Evolutionary conservation across 1,140 invertebrate genomes (phyloP).

Genomic region (Euschistus heros): DNA sequence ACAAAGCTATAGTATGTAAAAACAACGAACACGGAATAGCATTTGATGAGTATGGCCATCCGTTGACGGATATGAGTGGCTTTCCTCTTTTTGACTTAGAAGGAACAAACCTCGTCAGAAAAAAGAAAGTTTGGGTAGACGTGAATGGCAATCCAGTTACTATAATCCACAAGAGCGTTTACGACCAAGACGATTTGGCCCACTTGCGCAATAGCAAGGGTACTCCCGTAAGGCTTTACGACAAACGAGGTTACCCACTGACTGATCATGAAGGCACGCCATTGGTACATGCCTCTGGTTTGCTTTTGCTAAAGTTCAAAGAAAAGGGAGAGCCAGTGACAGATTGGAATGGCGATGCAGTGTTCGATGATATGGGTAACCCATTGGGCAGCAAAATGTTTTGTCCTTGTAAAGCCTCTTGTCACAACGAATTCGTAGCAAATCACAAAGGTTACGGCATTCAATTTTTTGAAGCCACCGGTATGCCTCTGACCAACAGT

Average conservation of each 20-base stretch:
- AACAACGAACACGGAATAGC: not conserved
- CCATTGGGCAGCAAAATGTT: not conserved
- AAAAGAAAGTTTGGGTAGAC: slow-evolving; percentile 12
- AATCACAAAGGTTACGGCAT: not conserved
- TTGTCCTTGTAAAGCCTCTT: not conserved
- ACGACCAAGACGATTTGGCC: not conserved
- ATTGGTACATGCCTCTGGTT: not conserved
- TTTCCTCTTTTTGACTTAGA: not conserved
- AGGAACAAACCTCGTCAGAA: not conserved
- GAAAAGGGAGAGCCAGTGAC: not conserved
- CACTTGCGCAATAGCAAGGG: not conserved
- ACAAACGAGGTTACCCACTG: not conserved
- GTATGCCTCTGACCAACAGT: not conserved
- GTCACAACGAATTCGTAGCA: no score
- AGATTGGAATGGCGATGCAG: not conserved
- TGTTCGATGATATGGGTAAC: not conserved
- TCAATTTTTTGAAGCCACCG: not conserved
- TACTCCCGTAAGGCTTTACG: not conserved
- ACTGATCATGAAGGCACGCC: slow-evolving; percentile 3
- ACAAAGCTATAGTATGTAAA: not conserved
- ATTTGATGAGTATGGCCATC: not conserved
- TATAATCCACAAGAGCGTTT: slow-evolving; percentile 1
- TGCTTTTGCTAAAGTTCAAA: not conserved
- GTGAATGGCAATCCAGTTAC: not conserved
- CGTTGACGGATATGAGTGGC: not conserved